Percentiles rank a stretch among this genome's conserved stretches.
These are phyloP conservation scores for Psittacula derbiana DNA, from an alignment of 2,797 vertebrate genomes.

Conservation along the genomic window DNA sequence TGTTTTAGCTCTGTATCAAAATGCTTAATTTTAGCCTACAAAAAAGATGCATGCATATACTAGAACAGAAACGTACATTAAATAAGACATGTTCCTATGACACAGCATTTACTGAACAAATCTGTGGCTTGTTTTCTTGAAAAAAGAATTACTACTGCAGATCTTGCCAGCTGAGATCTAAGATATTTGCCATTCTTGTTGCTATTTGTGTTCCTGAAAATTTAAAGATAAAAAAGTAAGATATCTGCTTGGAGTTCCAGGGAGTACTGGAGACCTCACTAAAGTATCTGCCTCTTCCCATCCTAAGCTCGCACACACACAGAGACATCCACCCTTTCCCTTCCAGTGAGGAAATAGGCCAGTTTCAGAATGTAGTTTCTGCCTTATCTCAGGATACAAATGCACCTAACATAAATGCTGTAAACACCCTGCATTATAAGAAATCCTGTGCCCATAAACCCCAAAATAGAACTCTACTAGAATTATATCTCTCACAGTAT, in stretches of 20 bases:
- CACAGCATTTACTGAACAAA: neutral
- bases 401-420: neutral
- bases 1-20: neutral
- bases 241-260: neutral
- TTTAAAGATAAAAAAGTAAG: neutral
- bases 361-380: neutral
- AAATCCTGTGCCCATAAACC: neutral
- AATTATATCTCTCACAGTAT: neutral
- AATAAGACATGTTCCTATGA: neutral
- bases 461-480: neutral
- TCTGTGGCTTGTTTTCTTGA: neutral
- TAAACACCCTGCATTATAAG: neutral
- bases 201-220: neutral
- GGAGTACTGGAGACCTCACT: neutral
- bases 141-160: neutral
- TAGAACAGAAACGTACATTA: neutral
- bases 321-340: fast-evolving
- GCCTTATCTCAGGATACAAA: neutral
- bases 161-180: neutral
- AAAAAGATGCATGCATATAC: neutral
- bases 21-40: neutral
- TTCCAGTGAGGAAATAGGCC: neutral
- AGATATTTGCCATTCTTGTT: neutral
- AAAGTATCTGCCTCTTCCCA: neutral
- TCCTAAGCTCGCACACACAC: neutral